Evolutionary conservation across 2,888 invertebrate genomes (phyloP), one percentile per base, ranked within the genome.

Genomic region (Dendrolimus houi): DNA sequence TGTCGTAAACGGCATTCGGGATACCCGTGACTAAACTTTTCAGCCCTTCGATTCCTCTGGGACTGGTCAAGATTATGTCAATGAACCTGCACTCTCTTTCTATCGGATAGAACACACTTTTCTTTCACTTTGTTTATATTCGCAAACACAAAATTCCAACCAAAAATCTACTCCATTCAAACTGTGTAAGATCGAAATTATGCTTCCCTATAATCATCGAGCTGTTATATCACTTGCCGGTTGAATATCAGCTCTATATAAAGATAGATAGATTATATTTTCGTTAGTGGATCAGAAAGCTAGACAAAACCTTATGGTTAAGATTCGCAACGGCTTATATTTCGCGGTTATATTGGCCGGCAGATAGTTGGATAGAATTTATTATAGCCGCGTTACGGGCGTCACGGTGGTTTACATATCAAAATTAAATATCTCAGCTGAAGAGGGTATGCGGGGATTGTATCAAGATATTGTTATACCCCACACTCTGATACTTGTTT

Each of bases 251-350:
- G 29, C 29, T 29, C 29, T 29, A 29, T 29, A 29, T 29, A 29
- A 6, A 29, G 29, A 3, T 0, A 2, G 10, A 6, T 47, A 47
- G 47, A 9, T 10, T 12, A 47, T 47, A 9, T 47, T 10, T 47
- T 47, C 9, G 9, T 47, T 47, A 9, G 47, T 53, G 59, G 55
- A 73, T 69, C 59, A 52, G 60, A 62, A 66, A 58, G 71, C 66
- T 74, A 77, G 77, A 74, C 76, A 76, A 77, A 77, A 78, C 69
- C 73, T 76, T 77, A 75, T 74, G 77, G 78, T 76, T 71, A 79
- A 77, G 72, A 88, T 89, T 87, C 83, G 86, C 77, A 74, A 84
- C 81, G 87, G 86, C 79, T 81, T 87, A 88, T 88, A 88, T 86
- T 85, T 84, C 75, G 81, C 81, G 85, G 81, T 79, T 74, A 86